Percentiles rank a stretch among this genome's conserved stretches.
These are phyloP conservation scores for Bergia sp. DNA, from an alignment of 92 coral and sea anemone species.

Conservation along the genomic window DNA sequence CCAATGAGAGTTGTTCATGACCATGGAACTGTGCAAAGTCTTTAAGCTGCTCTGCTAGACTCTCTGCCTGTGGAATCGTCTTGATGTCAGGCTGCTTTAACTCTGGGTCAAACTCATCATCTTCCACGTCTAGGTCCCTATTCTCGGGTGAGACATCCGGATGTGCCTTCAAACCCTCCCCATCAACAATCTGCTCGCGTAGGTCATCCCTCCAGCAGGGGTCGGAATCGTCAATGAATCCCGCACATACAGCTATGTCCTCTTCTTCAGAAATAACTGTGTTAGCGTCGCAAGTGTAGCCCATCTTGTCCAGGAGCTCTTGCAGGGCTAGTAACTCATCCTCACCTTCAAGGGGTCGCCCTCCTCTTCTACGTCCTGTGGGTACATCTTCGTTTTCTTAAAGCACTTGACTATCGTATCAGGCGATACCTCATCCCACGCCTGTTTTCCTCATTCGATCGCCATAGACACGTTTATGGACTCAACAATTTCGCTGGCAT, in stretches of 20 bases:
- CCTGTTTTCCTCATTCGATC: conserved; percentile 58
- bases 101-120: conserved; percentile 55
- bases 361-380: background rate
- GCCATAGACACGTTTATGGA: conserved; percentile 56
- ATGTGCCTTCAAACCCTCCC: no score
- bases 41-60: conserved; percentile 54
- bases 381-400: no score
- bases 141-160: no score
- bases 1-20: no score
- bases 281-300: no score
- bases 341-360: conserved; percentile 54
- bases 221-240: no score
- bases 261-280: no score
- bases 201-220: no score
- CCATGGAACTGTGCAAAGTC: conserved; percentile 39
- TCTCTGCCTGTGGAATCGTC: conserved; percentile 49
- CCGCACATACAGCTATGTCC: no score
- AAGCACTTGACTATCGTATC: no score
- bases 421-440: conserved; percentile 4
- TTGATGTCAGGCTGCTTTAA: conserved; percentile 51
- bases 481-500: conserved; percentile 35
- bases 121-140: background rate
- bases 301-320: no score
- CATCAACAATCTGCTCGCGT: background rate
- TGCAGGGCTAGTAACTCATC: conserved; percentile 39